These are phyloP conservation scores for Typhlomys cinereus DNA, from an alignment of 2,113 vertebrate genomes.

Conservation along the genomic window DNA sequence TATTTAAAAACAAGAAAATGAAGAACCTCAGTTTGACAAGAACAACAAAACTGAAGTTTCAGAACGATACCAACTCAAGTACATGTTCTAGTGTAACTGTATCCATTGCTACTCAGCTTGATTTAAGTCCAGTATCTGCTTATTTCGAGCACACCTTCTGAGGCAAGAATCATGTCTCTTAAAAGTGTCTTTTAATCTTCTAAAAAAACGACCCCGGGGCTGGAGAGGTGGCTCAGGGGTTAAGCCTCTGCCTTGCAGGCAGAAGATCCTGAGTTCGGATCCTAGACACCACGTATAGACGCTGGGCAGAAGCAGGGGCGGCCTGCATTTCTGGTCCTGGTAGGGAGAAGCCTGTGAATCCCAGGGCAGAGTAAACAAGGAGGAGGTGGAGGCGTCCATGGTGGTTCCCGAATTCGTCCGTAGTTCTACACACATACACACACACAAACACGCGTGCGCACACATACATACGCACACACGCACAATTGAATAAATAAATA, in stretches of 20 bases:
- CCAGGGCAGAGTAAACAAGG: too few species aligned
- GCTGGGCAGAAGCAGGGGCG: too few species aligned
- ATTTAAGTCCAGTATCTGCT: conserved; percentile 46
- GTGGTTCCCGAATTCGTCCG: too few species aligned
- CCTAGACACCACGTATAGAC: background rate
- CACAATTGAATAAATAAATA: conserved; percentile 25
- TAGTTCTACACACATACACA: background rate
- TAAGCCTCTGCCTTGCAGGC: too few species aligned
- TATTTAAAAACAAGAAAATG: too few species aligned
- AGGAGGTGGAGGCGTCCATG: too few species aligned
- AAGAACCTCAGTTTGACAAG: conserved; percentile 6
- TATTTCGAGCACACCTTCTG: conserved; percentile 24
- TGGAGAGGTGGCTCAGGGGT: too few species aligned
- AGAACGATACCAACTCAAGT: conserved; percentile 34
- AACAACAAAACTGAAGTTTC: background rate
- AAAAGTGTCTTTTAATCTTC: background rate
- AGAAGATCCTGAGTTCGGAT: background rate
- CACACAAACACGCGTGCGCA: background rate
- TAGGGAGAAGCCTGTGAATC: too few species aligned
- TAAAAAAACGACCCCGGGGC: background rate
- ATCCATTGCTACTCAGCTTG: background rate
- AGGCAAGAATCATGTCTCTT: conserved; percentile 13
- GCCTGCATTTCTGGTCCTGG: too few species aligned
- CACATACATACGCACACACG: too few species aligned
- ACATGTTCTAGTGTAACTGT: background rate